A percentile compares a stretch with the other conserved stretches of the same genome.
phyloP scores from a whole-genome alignment of 2,888 invertebrate genomes.

The Cataglyphis altisquamis region DNA sequence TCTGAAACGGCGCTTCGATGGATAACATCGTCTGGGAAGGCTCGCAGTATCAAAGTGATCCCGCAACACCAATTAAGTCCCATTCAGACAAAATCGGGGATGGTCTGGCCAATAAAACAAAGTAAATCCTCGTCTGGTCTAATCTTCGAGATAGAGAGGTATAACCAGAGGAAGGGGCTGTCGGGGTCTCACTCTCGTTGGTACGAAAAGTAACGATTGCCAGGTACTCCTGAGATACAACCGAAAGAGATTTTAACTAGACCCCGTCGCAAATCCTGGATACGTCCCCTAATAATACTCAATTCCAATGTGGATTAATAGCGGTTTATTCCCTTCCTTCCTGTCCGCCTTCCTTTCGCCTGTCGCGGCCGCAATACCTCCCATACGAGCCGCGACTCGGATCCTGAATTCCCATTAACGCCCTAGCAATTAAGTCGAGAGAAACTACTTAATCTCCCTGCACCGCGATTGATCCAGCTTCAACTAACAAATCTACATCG shows the following conservation, averaged over 20 bases:
- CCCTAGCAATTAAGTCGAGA: slow-evolving; percentile 77
- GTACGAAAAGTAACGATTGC: slow-evolving; percentile 79
- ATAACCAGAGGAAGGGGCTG: slow-evolving; percentile 51
- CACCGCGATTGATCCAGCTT: slow-evolving; percentile 54
- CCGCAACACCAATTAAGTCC: slow-evolving; percentile 82
- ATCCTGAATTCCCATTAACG: slow-evolving; percentile 76
- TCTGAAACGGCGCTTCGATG: slow-evolving; percentile 67
- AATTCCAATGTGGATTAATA: slow-evolving; percentile 86
- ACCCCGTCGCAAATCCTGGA: slow-evolving; percentile 84
- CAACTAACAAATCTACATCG: slow-evolving; percentile 21
- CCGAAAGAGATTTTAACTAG: slow-evolving; percentile 84
- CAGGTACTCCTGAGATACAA: slow-evolving; percentile 84
- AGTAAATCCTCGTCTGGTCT: slow-evolving; percentile 82
- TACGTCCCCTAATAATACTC: slow-evolving; percentile 86
- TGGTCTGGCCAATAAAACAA: slow-evolving; percentile 79
- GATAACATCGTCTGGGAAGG: slow-evolving; percentile 58
- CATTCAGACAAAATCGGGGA: slow-evolving; percentile 77
- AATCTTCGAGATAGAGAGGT: slow-evolving; percentile 81
- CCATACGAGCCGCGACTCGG: slow-evolving; percentile 65
- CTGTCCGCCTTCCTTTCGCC: slow-evolving; percentile 46
- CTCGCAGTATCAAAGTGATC: slow-evolving; percentile 76
- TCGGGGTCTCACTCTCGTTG: slow-evolving; percentile 62
- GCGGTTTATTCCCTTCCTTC: slow-evolving; percentile 82
- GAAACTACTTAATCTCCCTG: slow-evolving; percentile 72
- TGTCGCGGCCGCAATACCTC: slow-evolving; percentile 58